Percentiles rank a stretch among this genome's conserved stretches.
Conservation (phyloP, 2,888 invertebrate species). For the Epinotia demarniana region DNA sequence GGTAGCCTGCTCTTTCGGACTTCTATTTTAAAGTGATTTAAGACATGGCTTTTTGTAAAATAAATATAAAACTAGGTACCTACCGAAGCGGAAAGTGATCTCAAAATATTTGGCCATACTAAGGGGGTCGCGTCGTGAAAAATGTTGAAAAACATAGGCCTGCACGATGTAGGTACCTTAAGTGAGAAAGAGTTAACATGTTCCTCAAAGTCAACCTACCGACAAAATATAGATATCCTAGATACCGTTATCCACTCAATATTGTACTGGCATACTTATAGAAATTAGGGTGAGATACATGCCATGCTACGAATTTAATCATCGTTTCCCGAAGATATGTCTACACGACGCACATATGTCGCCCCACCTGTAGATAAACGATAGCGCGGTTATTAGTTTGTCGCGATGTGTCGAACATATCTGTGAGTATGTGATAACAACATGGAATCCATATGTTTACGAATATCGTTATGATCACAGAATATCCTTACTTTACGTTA, state of each 20-base stretch:
- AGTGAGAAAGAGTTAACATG: too few species aligned
- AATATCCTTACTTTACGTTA: too few species aligned
- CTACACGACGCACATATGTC: constrained; percentile 24
- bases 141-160: too few species aligned
- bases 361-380: constrained; percentile 29
- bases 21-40: too few species aligned
- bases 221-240: background rate
- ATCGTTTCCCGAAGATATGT: constrained; percentile 10
- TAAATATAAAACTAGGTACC: too few species aligned
- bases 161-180: too few species aligned
- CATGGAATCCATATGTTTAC: constrained; percentile 8
- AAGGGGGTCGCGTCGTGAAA: too few species aligned
- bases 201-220: background rate
- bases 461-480: background rate
- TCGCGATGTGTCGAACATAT: constrained; percentile 26
- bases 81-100: too few species aligned
- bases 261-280: background rate
- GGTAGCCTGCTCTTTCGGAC: too few species aligned
- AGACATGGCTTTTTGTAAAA: too few species aligned
- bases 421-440: constrained; percentile 13
- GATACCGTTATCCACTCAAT: background rate
- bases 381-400: constrained; percentile 30
- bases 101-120: too few species aligned
- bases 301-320: constrained; percentile 23
- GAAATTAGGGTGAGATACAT: constrained; percentile 11